Base-by-base conservation (phyloP, 2,797 vertebrate species). In the Novumbra hubbsi region DNA sequence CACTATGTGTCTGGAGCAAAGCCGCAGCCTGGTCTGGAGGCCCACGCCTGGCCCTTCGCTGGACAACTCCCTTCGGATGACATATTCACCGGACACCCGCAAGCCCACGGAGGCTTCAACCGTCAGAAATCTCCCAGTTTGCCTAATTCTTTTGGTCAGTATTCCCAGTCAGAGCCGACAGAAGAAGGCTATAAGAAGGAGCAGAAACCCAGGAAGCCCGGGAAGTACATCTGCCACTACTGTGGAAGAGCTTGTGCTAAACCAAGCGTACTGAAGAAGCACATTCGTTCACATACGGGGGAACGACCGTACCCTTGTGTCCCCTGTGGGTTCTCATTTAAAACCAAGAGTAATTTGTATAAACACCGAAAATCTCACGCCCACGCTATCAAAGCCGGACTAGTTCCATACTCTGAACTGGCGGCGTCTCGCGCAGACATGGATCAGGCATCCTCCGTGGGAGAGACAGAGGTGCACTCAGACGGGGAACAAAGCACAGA, bases 341-440 rank as follows among this genome's bases (percentile, higher is more conserved):
- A 99, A 93, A 99, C 98, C 0, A 99, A 99, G 91, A 99, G 98
- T 89, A 99, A 99, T 92, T 94, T 99, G 83, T 99, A 99, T 90
- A 99, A 99, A 92, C 98, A 99, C 89, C 95, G 98, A 84, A 99
- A 99, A 85, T 99, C 98, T 45, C 98, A 99, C 66, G 97, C 98
- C 78, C 98, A 99, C 73, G 98, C 98, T 81, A 98, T 99, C 89
- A 99, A 99, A 94, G 97, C 98, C 32, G 96, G 97, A 73, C 89
- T 99, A 68, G 96, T 97, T 81, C 96, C 97, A 28, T 99, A 97
- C 87, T 96, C 97, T 19, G 98, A 99, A 78, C 91, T 96, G n/a
- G 91, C 95, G 1, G 92, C 92, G 75, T 93, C 95, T 72, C 96
- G 95, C 49, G 91, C 96, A 83, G 97, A 99, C 76, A 84, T 93